Evolutionary conservation across 2,888 invertebrate genomes (phyloP).

Genomic region (Rotaria socialis): DNA sequence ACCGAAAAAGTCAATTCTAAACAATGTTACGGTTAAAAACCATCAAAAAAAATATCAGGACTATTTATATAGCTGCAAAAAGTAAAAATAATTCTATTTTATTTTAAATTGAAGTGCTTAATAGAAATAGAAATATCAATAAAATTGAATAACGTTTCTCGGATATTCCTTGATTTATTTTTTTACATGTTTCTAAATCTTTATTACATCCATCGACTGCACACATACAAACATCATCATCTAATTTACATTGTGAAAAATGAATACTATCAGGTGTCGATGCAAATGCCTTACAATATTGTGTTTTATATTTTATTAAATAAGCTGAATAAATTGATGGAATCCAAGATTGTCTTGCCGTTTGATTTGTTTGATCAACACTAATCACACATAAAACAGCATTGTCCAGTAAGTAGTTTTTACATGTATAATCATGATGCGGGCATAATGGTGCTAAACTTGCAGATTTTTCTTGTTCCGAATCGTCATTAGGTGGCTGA

Average conservation of each 20-base stretch:
- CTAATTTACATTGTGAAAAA: not conserved
- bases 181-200: not conserved
- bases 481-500: not conserved
- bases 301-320: not conserved
- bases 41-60: too few species aligned
- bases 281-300: not conserved
- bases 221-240: not conserved
- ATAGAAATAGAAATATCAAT: not conserved
- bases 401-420: not conserved
- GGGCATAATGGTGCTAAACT: not conserved
- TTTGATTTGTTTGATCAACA: not conserved
- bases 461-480: not conserved
- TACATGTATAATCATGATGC: not conserved
- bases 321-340: not conserved
- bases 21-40: too few species aligned
- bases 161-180: not conserved
- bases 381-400: not conserved
- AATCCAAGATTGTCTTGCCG: not conserved
- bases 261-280: not conserved
- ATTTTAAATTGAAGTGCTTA: not conserved
- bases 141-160: not conserved
- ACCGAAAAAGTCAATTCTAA: too few species aligned
- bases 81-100: not conserved
- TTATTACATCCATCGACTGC: not conserved
- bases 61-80: too few species aligned